Percentiles rank a stretch among this genome's conserved stretches.
Conservation (phyloP, 1,140 invertebrate species). For the Cotesia typhae region DNA sequence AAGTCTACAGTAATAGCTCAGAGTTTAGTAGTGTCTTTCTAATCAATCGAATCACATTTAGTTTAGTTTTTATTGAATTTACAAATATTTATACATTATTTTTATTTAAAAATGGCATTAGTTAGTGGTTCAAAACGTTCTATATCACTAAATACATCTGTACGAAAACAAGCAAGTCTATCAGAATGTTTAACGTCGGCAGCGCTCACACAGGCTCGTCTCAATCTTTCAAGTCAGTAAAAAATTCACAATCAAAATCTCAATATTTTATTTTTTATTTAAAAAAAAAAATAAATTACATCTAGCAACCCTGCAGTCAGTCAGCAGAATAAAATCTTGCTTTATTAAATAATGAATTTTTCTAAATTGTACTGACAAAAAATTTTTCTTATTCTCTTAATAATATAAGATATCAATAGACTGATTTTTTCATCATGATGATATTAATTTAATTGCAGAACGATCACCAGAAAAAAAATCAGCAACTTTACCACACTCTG, state of each 20-base stretch:
- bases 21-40: neutral
- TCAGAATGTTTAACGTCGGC: constrained; percentile 59
- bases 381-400: neutral
- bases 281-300: too few species aligned
- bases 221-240: constrained; percentile 61
- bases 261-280: too few species aligned
- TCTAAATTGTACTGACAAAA: too few species aligned
- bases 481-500: constrained; percentile 53
- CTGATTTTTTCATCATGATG: constrained; percentile 3
- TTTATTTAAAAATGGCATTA: constrained; percentile 50
- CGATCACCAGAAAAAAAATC: constrained; percentile 60
- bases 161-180: constrained; percentile 52
- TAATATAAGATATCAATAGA: constrained; percentile 24
- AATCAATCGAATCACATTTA: neutral
- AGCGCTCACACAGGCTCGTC: constrained; percentile 58
- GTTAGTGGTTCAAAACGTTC: constrained; percentile 52
- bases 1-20: neutral
- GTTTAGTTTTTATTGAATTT: neutral
- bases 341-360: too few species aligned
- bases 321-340: too few species aligned
- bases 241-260: neutral
- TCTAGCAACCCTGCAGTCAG: too few species aligned
- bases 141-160: constrained; percentile 44
- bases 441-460: constrained; percentile 45
- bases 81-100: constrained; percentile 11